Evolutionary conservation across 2,113 vertebrate genomes (phyloP).

Genomic region (Tretioscincus oriximinensis): DNA sequence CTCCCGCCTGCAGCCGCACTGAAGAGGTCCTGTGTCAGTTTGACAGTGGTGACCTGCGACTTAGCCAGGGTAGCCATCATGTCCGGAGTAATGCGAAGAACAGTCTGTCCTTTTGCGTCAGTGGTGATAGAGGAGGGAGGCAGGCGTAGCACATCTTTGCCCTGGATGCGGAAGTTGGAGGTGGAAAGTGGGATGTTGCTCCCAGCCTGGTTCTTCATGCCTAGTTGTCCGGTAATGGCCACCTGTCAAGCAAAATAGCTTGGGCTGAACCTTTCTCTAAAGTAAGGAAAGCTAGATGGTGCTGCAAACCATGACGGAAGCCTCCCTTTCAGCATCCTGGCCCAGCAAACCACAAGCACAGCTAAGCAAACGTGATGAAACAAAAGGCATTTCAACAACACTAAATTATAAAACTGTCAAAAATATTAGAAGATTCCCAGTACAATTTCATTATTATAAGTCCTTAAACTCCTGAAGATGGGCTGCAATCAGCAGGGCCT

Average conservation of each 20-base stretch:
- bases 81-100: conserved; percentile 94
- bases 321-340: background rate
- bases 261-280: background rate
- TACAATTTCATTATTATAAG: background rate
- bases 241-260: conserved; percentile 73
- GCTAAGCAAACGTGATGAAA: too few relatives aligned
- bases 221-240: conserved; percentile 91
- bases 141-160: conserved; percentile 93
- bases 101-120: conserved; percentile 93
- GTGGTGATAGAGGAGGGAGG: conserved; percentile 95
- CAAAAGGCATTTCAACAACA: too few relatives aligned
- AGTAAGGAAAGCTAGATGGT: background rate
- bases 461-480: too few relatives aligned
- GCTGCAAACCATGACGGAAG: background rate
- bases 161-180: conserved; percentile 93
- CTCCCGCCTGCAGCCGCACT: conserved; percentile 70
- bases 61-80: conserved; percentile 98
- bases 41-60: conserved; percentile 92
- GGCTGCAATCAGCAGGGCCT: too few relatives aligned
- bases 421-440: background rate
- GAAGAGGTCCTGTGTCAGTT: conserved; percentile 94
- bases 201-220: conserved; percentile 83
- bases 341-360: background rate
- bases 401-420: background rate
- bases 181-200: conserved; percentile 86